A percentile compares a stretch with the other conserved stretches of the same genome.
phyloP scores from a whole-genome alignment of 1,140 invertebrate genomes.

The Drosophila sechellia region DNA sequence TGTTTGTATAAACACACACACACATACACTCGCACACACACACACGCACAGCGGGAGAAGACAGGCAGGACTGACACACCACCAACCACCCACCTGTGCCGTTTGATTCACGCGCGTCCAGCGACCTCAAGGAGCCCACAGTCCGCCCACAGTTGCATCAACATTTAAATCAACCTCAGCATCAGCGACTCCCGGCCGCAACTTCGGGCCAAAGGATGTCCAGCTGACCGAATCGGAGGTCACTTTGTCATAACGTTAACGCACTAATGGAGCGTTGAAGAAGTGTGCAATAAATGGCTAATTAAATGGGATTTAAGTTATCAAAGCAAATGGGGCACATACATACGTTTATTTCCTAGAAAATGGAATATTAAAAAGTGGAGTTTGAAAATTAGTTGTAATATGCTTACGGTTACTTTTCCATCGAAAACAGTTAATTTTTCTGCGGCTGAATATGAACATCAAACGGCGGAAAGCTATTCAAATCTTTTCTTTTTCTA shows the following conservation, averaged over 20 bases:
- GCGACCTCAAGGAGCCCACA: slow-evolving; percentile 33
- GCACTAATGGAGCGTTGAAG: slow-evolving; percentile 13
- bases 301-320: no score
- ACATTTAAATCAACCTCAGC: slow-evolving; percentile 19
- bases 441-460: no score
- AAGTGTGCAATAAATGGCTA: neutral
- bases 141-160: slow-evolving; percentile 33
- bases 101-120: slow-evolving; percentile 63
- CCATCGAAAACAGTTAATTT: no score
- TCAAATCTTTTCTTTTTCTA: no score
- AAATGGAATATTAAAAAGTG: no score
- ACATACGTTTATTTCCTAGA: no score
- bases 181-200: slow-evolving; percentile 17
- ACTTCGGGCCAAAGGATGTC: slow-evolving; percentile 17
- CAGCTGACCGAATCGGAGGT: slow-evolving; percentile 26
- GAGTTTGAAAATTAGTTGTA: no score
- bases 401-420: no score
- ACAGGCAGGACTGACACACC: neutral
- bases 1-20: slow-evolving; percentile 52
- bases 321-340: no score
- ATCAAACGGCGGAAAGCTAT: no score
- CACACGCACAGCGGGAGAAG: slow-evolving; percentile 4
- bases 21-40: neutral
- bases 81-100: slow-evolving; percentile 24
- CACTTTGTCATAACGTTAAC: slow-evolving; percentile 27